Evolutionary conservation across 2,888 invertebrate genomes (phyloP).

Genomic region (Lasioglossum villosulum): DNA sequence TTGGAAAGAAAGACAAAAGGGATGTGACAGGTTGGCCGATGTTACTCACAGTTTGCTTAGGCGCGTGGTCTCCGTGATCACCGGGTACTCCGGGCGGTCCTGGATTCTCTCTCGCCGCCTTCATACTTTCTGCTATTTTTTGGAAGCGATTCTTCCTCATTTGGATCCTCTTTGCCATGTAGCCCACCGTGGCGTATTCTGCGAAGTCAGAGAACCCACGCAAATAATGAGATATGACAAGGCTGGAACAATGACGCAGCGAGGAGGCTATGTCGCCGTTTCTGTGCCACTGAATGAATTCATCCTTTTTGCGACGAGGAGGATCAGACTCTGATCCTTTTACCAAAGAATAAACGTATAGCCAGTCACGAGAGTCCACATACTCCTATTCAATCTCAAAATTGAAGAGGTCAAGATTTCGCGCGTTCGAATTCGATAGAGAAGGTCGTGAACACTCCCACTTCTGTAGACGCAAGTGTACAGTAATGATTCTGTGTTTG

Average conservation of each 20-base stretch:
- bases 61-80: constrained; percentile 89
- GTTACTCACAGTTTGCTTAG: constrained; percentile 91
- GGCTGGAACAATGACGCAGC: not conserved
- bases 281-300: constrained; percentile 27
- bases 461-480: not conserved
- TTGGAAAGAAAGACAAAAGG: constrained; percentile 59
- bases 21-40: constrained; percentile 71
- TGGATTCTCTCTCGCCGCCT: constrained; percentile 90
- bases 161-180: constrained; percentile 98
- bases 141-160: constrained; percentile 98
- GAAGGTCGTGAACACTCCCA: not conserved
- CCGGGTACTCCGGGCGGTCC: constrained; percentile 88
- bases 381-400: not conserved
- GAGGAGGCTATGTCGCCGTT: constrained; percentile 17
- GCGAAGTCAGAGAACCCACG: constrained; percentile 74
- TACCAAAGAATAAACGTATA: constrained; percentile 3
- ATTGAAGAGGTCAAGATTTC: not conserved
- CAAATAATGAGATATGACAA: constrained; percentile 44
- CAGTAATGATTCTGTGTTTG: not conserved
- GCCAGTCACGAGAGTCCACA: not conserved
- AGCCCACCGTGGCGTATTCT: constrained; percentile 99
- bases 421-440: not conserved
- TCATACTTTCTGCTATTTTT: constrained; percentile 96
- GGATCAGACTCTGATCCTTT: constrained; percentile 16
- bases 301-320: not conserved